Base-by-base conservation (phyloP, 2,113 vertebrate genomes). In the Elachura formosa region DNA sequence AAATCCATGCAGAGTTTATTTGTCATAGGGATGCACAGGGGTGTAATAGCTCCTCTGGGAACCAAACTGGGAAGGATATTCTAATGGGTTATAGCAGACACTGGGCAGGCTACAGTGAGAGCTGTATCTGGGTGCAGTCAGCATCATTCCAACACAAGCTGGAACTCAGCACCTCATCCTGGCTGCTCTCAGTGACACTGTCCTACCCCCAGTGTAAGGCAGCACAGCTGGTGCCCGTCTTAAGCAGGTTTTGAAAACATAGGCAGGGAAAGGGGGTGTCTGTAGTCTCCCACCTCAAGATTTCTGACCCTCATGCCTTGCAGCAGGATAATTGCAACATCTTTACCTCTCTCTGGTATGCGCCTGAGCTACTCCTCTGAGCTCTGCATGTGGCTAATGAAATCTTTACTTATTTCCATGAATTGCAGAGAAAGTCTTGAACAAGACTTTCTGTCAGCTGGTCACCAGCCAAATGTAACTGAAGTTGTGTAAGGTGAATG, bases 181-280 rank as follows among this genome's bases (percentile, higher is more conserved):
- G 28, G 19, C 31, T 89, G 16, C 62, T 58, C 41, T 25, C 8
- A 1, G 20, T 36, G 76, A 59, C 26, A 11, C 14, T 40, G 33
- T 28, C 40, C 18, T 59, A 55, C 29, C 20, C 16, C 16, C 36
- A 38, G 52, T 7, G 31, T 18, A 40, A 73, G 45, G 22, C 34
- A 77, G 43, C 3, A 1, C 16, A 31, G 45, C 34, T 74, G 46
- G 16, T 1, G 2, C n/a, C 33, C 0, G 0, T 38, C 21, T 56
- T 54, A 51, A 58, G 7, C 64, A 84, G 58, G 14, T 23, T 68
- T 87, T 49, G 43, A 58, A 80, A 34, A 24, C 31, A 43, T 0
- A 2, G 29, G 25, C 11, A 55, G 69, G 23, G 40, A 73, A 84
- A 34, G 11, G 2, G 14, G 17, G 6, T 54, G 14, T 72, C 28